Evolutionary conservation across 2,113 vertebrate genomes (phyloP), one percentile per base, ranked within the genome.

Genomic region (Xenopus borealis): DNA sequence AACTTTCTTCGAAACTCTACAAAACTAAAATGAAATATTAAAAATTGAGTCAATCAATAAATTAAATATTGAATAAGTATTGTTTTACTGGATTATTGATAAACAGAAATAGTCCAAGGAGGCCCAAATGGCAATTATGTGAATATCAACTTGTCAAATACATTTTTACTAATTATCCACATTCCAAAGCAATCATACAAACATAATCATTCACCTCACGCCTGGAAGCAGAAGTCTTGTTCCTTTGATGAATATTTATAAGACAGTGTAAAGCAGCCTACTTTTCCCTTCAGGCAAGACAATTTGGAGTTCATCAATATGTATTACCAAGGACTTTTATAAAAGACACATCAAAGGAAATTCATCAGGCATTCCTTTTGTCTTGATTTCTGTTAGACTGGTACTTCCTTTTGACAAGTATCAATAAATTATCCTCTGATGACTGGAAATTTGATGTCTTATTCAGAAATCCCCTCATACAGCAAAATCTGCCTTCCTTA

Each of bases 231-330:
- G 89, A 89, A 93, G 89, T 91, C 88, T 84, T 91, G 88, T 90
- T 92, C 89, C 86, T 89, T 89, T 93, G 87, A 95, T 95, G 93
- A 95, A 95, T 96, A 95, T 96, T 95, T 95, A 95, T 94, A 92
- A 93, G 85, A 85, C 86, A 90, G 92, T 90, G 92, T 92, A 92
- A 95, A 95, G 92, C 89, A 91, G 91, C 91, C 89, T 90, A 93
- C 90, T 92, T 90, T 87, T 94, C 89, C 91, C 95, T 93, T 89
- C 88, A 93, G 93, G 94, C 92, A 92, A 94, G 93, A 94, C 93
- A 93, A 95, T 96, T 96, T 96, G 93, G 93, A 95, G 94, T 95
- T 96, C 95, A 96, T 97, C 94, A 96, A 94, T 95, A 95, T 96
- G 94, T 91, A 96, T 96, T 96, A 94, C 92, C 90, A 92, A 94